Conservation (phyloP, 2,113 vertebrate genomes). For the Trichechus manatus region DNA sequence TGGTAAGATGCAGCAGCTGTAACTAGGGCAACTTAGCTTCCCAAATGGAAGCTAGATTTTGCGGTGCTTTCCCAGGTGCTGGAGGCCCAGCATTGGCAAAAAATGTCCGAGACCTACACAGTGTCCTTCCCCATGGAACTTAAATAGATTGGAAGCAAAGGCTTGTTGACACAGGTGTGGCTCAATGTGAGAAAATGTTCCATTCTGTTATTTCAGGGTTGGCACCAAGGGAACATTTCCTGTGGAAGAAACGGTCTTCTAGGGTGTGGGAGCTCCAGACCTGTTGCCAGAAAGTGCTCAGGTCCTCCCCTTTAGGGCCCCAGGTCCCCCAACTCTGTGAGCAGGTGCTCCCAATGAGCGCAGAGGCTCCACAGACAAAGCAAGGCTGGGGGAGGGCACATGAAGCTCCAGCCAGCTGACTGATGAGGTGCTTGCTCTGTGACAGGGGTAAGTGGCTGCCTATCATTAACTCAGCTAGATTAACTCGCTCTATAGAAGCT, state of each 20-base stretch:
- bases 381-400: not conserved
- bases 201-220: not conserved
- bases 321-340: not conserved
- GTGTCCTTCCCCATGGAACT: constrained; percentile 37
- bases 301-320: not conserved
- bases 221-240: constrained; percentile 5
- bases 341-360: not conserved
- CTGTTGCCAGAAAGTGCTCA: not conserved
- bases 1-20: constrained; percentile 27
- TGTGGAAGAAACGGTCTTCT: not conserved
- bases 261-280: not conserved
- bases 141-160: constrained; percentile 59
- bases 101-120: not conserved
- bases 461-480: not conserved
- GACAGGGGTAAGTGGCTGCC: not conserved
- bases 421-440: not conserved
- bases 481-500: constrained; percentile 21
- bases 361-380: not conserved
- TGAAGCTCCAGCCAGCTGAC: not conserved
- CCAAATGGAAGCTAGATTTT: constrained; percentile 32
- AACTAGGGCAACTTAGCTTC: constrained; percentile 46
- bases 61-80: constrained; percentile 62
- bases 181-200: constrained; percentile 59
- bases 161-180: constrained; percentile 74
- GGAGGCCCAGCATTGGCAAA: not conserved